Conservation (phyloP, 2,113 vertebrate species). For the Cacatua alba region DNA sequence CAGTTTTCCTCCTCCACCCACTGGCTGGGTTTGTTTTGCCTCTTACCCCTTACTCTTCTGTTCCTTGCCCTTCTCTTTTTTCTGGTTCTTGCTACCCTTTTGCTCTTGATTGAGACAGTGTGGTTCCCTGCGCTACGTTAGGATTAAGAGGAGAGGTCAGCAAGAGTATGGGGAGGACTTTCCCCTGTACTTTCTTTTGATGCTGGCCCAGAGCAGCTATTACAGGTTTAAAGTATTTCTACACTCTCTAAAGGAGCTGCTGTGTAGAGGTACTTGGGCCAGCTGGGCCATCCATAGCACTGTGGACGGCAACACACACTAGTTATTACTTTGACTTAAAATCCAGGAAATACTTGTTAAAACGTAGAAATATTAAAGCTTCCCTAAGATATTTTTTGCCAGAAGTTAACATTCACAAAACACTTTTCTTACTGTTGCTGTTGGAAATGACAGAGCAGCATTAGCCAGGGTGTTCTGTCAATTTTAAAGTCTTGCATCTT, state of each 20-base stretch:
- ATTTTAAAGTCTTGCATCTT: neutral
- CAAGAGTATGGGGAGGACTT: rapidly evolving
- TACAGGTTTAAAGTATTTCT: neutral
- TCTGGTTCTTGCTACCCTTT: neutral
- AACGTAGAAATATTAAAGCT: neutral
- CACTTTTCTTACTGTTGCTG: neutral
- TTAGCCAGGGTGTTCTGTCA: neutral
- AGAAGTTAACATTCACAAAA: neutral
- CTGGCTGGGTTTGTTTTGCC: neutral
- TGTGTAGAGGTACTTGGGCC: neutral
- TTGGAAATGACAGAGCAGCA: neutral
- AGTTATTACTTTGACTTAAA: neutral
- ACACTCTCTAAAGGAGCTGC: neutral
- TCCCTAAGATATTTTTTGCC: neutral
- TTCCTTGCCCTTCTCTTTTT: neutral
- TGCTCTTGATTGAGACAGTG: neutral
- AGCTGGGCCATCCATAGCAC: neutral
- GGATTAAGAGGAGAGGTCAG: neutral
- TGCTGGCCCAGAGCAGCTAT: neutral
- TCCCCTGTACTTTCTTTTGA: neutral
- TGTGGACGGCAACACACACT: neutral
- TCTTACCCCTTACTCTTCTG: neutral
- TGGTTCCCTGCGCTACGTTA: rapidly evolving
- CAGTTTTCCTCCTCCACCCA: neutral
- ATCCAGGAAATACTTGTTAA: neutral